Percentiles rank a stretch among this genome's conserved stretches.
These are phyloP conservation scores for Eubasilissa regina DNA, from an alignment of 1,140 invertebrate genomes.

Conservation along the genomic window DNA sequence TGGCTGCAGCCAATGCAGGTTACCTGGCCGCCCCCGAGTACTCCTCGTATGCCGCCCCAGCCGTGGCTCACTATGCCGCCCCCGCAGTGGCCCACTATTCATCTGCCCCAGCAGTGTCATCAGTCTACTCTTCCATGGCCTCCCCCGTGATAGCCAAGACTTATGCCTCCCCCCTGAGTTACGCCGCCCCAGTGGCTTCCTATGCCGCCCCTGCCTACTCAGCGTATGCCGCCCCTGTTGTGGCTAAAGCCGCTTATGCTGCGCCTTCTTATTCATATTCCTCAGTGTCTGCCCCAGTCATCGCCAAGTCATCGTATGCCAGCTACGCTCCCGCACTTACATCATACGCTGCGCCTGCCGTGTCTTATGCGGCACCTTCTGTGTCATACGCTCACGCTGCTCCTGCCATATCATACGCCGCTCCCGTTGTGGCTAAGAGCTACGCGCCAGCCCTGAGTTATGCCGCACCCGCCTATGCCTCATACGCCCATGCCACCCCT, in stretches of 20 bases:
- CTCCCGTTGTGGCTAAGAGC: slow-evolving; percentile 46
- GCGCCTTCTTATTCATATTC: slow-evolving; percentile 45
- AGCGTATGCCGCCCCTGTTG: slow-evolving; percentile 62
- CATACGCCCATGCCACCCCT: slow-evolving; percentile 58
- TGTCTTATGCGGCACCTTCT: slow-evolving; percentile 45
- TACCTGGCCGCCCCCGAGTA: slow-evolving; percentile 37
- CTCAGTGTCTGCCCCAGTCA: slow-evolving; percentile 50
- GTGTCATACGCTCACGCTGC: slow-evolving; percentile 58
- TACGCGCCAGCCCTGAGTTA: slow-evolving; percentile 55
- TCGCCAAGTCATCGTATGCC: slow-evolving; percentile 62
- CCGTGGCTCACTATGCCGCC: slow-evolving; percentile 49
- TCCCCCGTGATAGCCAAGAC: slow-evolving; percentile 58
- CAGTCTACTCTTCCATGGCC: slow-evolving; percentile 40
- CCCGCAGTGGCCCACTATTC: slow-evolving; percentile 51
- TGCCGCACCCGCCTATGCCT: slow-evolving; percentile 62
- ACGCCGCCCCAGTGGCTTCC: slow-evolving; percentile 54
- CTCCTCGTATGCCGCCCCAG: slow-evolving; percentile 35
- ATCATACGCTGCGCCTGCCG: slow-evolving; percentile 53
- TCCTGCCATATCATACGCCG: slow-evolving; percentile 44
- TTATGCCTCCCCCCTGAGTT: slow-evolving; percentile 26
- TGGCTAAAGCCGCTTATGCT: slow-evolving; percentile 60
- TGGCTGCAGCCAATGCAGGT: slow-evolving; percentile 63
- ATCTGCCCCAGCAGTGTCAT: slow-evolving; percentile 40
- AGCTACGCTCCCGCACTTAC: slow-evolving; percentile 55
- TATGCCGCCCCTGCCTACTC: slow-evolving; percentile 58